Evolutionary conservation across 2,113 vertebrate genomes (phyloP).

Genomic region (Crotalus viridis): DNA sequence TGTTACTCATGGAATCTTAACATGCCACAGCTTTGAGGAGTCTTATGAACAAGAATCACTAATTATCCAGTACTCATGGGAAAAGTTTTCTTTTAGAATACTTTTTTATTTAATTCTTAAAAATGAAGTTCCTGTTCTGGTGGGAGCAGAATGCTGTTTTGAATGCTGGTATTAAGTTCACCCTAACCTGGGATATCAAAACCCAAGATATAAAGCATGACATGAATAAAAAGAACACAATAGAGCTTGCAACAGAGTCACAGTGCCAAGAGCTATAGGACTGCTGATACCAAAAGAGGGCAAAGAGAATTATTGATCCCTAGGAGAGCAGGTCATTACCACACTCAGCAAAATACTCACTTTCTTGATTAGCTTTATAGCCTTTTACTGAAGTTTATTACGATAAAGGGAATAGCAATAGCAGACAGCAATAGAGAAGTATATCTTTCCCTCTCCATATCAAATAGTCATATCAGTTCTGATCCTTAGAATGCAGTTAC

Average conservation of each 20-base stretch:
- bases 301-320: background rate
- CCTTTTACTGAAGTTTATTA: background rate
- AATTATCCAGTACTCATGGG: background rate
- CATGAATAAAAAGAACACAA: background rate
- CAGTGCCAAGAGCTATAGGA: background rate
- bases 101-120: background rate
- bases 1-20: background rate
- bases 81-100: background rate
- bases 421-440: background rate
- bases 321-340: background rate
- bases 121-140: background rate
- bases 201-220: background rate
- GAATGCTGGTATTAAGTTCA: background rate
- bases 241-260: background rate
- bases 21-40: background rate
- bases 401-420: background rate
- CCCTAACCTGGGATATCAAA: fast-evolving
- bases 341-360: slow-evolving; percentile 5
- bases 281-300: background rate
- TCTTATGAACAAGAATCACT: background rate
- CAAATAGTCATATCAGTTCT: background rate
- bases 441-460: background rate
- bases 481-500: background rate
- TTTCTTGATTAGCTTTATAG: background rate
- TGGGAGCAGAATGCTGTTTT: background rate